Conservation (phyloP, 2,888 invertebrate species). For the Eugnorisma glareosa region DNA sequence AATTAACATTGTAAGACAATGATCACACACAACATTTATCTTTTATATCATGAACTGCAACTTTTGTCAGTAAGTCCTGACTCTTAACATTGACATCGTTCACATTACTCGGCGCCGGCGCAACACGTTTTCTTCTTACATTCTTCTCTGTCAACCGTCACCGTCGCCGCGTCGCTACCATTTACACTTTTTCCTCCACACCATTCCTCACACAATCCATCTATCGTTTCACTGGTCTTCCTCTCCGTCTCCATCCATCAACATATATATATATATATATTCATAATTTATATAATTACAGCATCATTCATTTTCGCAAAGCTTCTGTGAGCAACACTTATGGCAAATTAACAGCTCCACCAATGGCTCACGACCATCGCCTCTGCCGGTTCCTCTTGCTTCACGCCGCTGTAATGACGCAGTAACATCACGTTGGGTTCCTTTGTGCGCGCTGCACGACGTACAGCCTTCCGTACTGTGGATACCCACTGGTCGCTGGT, state of each 20-base stretch:
- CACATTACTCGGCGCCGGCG: no score
- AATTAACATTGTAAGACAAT: not conserved
- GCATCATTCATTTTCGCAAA: no score
- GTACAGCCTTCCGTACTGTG: not conserved
- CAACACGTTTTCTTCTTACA: no score
- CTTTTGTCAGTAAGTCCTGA: not conserved
- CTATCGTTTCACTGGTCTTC: no score
- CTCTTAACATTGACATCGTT: no score
- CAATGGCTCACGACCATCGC: not conserved
- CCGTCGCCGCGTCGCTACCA: no score
- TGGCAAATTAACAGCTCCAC: not conserved
- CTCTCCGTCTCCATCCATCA: no score
- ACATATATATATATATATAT: no score
- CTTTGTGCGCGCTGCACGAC: conserved; percentile 15
- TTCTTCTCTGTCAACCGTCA: no score
- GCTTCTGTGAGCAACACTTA: not conserved
- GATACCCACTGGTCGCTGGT: conserved; percentile 6
- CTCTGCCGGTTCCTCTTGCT: not conserved
- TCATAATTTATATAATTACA: not conserved
- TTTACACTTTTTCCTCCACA: no score
- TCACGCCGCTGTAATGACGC: not conserved
- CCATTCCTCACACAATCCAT: no score
- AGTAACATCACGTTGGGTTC: not conserved
- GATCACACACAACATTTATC: not conserved
- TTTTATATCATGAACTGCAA: not conserved